Evolutionary conservation across 2,113 vertebrate species (phyloP).

Genomic region (Carassius gibelio): DNA sequence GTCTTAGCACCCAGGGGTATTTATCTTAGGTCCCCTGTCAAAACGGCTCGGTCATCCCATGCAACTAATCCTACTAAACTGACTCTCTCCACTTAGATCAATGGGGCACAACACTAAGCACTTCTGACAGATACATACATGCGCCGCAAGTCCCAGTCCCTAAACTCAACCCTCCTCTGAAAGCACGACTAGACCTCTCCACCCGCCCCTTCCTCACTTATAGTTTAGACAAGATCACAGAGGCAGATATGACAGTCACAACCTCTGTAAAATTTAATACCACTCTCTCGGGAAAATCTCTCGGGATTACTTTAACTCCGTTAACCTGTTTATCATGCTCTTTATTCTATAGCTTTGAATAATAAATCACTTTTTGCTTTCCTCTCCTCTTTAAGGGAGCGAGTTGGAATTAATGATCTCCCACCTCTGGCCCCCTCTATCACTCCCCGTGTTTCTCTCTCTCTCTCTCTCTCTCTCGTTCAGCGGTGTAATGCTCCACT

Average conservation of each 20-base stretch:
- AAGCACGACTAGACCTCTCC: conserved; percentile 35
- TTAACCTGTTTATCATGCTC: conserved; percentile 81
- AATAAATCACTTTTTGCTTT: conserved; percentile 67
- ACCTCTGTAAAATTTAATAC: conserved; percentile 72
- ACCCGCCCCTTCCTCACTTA: conserved; percentile 64
- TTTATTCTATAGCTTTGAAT: conserved; percentile 77
- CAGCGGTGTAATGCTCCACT: conserved; percentile 51
- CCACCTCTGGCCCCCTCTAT: conserved; percentile 9
- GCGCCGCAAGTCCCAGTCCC: conserved; percentile 62
- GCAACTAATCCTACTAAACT: conserved; percentile 61
- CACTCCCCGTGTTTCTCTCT: conserved; percentile 18
- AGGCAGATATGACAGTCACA: conserved; percentile 57
- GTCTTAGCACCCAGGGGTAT: conserved; percentile 32
- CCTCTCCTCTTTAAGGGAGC: background rate
- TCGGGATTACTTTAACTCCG: conserved; percentile 71
- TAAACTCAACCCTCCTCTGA: conserved; percentile 53
- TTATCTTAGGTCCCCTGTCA: conserved; percentile 49
- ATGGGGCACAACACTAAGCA: conserved; percentile 51
- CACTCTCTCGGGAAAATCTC: conserved; percentile 69
- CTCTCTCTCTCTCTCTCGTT: conserved; percentile 46
- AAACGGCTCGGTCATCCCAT: conserved; percentile 39
- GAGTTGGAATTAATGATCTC: conserved; percentile 18
- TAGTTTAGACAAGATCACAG: conserved; percentile 70
- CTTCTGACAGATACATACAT: conserved; percentile 62
- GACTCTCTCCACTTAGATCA: conserved; percentile 53